Percentiles rank a stretch among this genome's conserved stretches.
phyloP scores from a whole-genome alignment of 1,140 invertebrate genomes.

The Cotesia typhae region DNA sequence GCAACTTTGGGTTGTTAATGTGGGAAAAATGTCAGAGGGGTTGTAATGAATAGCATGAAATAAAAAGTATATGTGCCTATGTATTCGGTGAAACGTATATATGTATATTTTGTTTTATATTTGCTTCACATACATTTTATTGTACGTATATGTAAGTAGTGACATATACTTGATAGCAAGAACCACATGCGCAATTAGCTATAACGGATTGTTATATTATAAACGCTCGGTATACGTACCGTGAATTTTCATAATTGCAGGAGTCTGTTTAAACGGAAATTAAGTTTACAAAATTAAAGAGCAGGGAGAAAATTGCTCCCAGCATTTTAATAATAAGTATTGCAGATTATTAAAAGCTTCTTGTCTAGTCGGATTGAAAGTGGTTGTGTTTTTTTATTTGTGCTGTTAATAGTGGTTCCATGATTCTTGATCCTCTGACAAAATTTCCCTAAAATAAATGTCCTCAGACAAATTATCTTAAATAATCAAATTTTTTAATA shows the following conservation, averaged over 20 bases:
- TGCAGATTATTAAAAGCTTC: no score
- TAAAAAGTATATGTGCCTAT: not conserved
- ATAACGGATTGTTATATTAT: conserved; percentile 33
- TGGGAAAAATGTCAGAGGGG: conserved; percentile 12
- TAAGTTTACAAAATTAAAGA: not conserved
- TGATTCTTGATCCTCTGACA: no score
- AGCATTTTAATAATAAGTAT: no score
- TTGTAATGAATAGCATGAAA: conserved; percentile 1
- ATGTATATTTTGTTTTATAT: conserved; percentile 8
- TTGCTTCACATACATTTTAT: not conserved
- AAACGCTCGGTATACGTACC: conserved; percentile 8
- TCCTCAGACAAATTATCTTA: no score
- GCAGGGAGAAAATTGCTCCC: no score
- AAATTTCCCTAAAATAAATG: no score
- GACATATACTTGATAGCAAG: not conserved
- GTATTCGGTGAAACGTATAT: not conserved
- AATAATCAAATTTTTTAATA: no score
- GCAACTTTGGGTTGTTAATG: conserved; percentile 18
- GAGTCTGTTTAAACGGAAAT: not conserved
- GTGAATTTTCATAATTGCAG: not conserved
- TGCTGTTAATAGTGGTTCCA: no score
- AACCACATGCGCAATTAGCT: conserved; percentile 36
- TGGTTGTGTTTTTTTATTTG: no score
- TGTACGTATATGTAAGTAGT: no score
- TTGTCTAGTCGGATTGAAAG: no score